Base-by-base conservation (phyloP, 2,797 vertebrate species). In the Poecile montanus region DNA sequence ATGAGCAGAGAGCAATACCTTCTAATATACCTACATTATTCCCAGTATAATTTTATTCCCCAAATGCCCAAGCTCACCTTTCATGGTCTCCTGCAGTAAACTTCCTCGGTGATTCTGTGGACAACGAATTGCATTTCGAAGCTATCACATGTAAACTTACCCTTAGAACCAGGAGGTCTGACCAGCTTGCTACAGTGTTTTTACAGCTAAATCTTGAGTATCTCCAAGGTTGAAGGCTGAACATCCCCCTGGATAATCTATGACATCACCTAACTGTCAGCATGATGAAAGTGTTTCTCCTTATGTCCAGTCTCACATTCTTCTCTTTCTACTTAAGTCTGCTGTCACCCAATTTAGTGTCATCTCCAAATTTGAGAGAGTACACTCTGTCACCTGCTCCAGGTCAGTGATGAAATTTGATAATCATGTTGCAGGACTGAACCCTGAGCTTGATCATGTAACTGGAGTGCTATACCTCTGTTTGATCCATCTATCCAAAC, bases 11-110 rank as follows among this genome's bases (percentile, higher is more conserved):
- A 60, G n/a, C 89, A 94, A 91, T 86, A 62, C 36, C 8, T 92
- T 96, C 68, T 91, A 86, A 75, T 42, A 86, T 77, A 19, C 50
- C 61, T 92, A 58, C 47, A 65, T 92, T 94, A 78, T 91, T 89
- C 79, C 48, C 21, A 42, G 36, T 72, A 94, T 77, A 45, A 88
- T 93, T 96, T 93, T 91, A 77, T 81, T 87, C 63, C 88, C 44
- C 75, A 82, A 23, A 40, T 84, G 54, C 36, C 48, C 29, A 85
- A 89, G 38, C 71, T 96, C 76, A 84, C 50, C 36, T 91, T 84
- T 80, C 60, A 85, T 93, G 38, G 58, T 71, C 7, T 88, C 66
- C 45, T 72, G 51, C 61, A 79, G 61, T 91, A 94, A 89, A 85
- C 48, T 96, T 57, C 34, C 62, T 72, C 74, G 73, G 30, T 70